Evolutionary conservation across 2,797 vertebrate species (phyloP).

Genomic region (Muscicapa comitata): DNA sequence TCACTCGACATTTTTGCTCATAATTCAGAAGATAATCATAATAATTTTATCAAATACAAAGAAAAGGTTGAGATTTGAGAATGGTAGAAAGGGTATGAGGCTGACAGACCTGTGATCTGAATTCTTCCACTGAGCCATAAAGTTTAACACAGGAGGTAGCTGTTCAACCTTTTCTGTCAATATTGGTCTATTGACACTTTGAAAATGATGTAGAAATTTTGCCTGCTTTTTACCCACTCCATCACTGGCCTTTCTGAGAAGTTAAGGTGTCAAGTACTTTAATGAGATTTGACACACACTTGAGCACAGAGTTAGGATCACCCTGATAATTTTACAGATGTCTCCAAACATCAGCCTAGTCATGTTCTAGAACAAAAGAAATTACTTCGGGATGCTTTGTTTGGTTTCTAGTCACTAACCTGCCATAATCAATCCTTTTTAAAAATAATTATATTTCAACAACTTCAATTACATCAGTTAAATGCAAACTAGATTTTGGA

Average conservation of each 20-base stretch:
- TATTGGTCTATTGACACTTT: not conserved
- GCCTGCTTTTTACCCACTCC: not conserved
- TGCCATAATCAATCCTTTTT: not conserved
- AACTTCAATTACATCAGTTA: not conserved
- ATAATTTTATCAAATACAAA: not conserved
- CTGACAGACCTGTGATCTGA: not conserved
- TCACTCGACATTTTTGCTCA: not conserved
- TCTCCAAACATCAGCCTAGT: not conserved
- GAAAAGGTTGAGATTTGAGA: not conserved
- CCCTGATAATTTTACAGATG: not conserved
- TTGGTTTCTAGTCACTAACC: not conserved
- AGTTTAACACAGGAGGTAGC: not conserved
- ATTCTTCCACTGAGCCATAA: not conserved
- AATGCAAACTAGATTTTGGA: not conserved
- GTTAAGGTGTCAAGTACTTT: not conserved
- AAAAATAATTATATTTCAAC: not conserved
- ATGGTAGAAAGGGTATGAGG: not conserved
- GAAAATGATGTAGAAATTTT: not conserved
- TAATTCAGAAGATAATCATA: not conserved
- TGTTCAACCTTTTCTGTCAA: not conserved
- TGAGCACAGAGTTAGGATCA: not conserved
- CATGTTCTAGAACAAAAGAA: not conserved
- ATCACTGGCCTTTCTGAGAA: not conserved
- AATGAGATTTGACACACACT: not conserved
- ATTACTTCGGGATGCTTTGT: not conserved